These are phyloP conservation scores for Sphecodes monilicornis DNA, from an alignment of 2,888 invertebrate genomes.

Conservation along the genomic window DNA sequence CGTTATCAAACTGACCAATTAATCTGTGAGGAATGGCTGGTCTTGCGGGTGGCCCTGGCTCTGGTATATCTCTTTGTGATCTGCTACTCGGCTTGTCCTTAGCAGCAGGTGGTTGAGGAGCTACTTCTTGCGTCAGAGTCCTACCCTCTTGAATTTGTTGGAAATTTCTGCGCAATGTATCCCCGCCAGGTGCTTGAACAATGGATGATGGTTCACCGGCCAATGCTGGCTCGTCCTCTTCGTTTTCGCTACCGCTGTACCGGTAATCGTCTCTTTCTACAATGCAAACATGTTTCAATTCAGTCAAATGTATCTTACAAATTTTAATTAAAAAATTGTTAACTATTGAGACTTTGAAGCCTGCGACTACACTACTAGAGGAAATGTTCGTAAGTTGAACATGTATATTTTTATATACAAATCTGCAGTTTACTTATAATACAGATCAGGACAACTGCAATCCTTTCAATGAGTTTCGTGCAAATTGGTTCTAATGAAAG, in stretches of 20 bases:
- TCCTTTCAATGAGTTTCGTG: neutral
- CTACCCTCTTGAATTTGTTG: conserved; percentile 97
- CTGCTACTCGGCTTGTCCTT: conserved; percentile 79
- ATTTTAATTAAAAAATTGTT: neutral
- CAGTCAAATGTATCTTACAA: neutral
- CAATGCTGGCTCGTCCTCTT: conserved; percentile 96
- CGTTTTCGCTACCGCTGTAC: conserved; percentile 98
- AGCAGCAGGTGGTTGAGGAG: conserved; percentile 77
- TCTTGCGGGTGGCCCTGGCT: conserved; percentile 94
- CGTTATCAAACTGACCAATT: conserved; percentile 85
- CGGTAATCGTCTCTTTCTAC: conserved; percentile 86
- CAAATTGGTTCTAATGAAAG: neutral
- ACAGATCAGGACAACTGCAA: neutral
- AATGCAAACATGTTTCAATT: conserved; percentile 5
- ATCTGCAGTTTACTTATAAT: neutral
- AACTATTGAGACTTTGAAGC: neutral
- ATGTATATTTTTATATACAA: neutral
- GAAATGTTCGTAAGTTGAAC: neutral
- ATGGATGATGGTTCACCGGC: conserved; percentile 98
- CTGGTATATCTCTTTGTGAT: conserved; percentile 86
- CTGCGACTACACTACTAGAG: neutral
- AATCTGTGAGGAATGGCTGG: conserved; percentile 96
- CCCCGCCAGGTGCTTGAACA: conserved; percentile 95
- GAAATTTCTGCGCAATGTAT: conserved; percentile 98
- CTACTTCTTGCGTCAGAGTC: conserved; percentile 86